These are phyloP conservation scores for Apis mellifera DNA, from an alignment of 1,140 invertebrate genomes.

Conservation along the genomic window Amel_HAv3.1 CM009943.2:7769001-7769500, in stretches of 20 bases:
- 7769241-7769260: constrained; percentile 10
- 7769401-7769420: background rate
- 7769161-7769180: background rate
- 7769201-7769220: constrained; percentile 47
- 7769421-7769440: background rate
- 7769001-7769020: constrained; percentile 30
- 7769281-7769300: constrained; percentile 22
- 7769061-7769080: constrained; percentile 70
- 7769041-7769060: constrained; percentile 76
- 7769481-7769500: too few relatives aligned
- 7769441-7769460: too few relatives aligned
- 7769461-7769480: too few relatives aligned
- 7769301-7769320: constrained; percentile 21
- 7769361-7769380: background rate
- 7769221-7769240: constrained; percentile 10
- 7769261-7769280: constrained; percentile 29
- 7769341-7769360: background rate
- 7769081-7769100: constrained; percentile 50
- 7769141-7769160: background rate
- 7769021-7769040: constrained; percentile 30
- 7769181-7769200: background rate
- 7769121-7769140: constrained; percentile 47
- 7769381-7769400: background rate
- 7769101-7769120: constrained; percentile 30
- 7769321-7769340: constrained; percentile 43